Conservation (phyloP, 1,140 invertebrate species). For the Tenebrio molitor region DNA sequence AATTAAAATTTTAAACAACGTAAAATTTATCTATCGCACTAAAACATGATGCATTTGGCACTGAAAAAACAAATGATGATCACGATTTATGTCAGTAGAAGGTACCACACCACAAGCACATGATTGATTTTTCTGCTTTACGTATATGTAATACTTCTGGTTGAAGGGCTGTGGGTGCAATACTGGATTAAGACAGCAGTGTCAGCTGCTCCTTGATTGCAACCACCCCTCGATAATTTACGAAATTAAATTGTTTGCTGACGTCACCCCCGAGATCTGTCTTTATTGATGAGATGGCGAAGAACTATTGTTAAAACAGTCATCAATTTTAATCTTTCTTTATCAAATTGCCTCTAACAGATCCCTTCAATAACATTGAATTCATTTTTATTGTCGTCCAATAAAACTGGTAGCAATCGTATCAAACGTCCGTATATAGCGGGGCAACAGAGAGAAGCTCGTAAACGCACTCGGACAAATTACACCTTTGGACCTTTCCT, state of each 20-base stretch:
- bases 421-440: constrained; percentile 23
- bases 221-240: constrained; percentile 28
- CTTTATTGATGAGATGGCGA: constrained; percentile 36
- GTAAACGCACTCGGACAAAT: constrained; percentile 22
- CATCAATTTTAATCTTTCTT: constrained; percentile 44
- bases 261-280: constrained; percentile 44
- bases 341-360: constrained; percentile 37
- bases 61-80: too few relatives aligned
- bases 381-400: constrained; percentile 39
- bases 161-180: too few relatives aligned
- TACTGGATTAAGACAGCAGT: not conserved
- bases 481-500: not conserved
- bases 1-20: constrained; percentile 1
- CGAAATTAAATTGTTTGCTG: constrained; percentile 42
- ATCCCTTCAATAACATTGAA: constrained; percentile 30
- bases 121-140: too few relatives aligned
- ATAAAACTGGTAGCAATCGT: constrained; percentile 33
- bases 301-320: constrained; percentile 39
- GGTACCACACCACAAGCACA: too few relatives aligned
- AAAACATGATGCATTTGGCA: too few relatives aligned
- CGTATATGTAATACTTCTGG: too few relatives aligned
- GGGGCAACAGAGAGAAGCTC: constrained; percentile 2
- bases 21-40: too few relatives aligned
- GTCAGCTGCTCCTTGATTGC: constrained; percentile 26
- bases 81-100: too few relatives aligned